Conservation (phyloP, 2,113 vertebrate genomes). For the Regulus satrapa region DNA sequence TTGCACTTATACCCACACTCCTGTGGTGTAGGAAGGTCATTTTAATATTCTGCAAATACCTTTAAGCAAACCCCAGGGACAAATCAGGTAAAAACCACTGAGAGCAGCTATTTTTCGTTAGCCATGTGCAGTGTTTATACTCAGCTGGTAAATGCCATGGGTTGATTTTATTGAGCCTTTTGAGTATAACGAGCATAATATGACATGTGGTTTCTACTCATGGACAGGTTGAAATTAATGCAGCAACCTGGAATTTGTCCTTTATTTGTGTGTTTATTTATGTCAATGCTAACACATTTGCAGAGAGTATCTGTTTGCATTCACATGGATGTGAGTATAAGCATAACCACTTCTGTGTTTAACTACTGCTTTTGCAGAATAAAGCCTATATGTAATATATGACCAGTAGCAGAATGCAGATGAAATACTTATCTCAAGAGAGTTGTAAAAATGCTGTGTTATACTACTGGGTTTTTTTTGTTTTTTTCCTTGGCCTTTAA, state of each 20-base stretch:
- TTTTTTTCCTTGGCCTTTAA: neutral
- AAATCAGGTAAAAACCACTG: neutral
- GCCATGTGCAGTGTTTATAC: neutral
- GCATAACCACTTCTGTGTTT: neutral
- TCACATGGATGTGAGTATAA: neutral
- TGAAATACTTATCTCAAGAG: neutral
- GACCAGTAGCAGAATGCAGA: neutral
- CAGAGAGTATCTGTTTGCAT: neutral
- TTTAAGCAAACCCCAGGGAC: constrained; percentile 1
- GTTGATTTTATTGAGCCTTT: neutral
- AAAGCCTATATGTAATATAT: neutral
- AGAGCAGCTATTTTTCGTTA: neutral
- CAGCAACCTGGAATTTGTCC: neutral
- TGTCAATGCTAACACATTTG: constrained; percentile 4
- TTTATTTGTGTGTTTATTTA: neutral
- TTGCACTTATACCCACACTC: constrained; percentile 19
- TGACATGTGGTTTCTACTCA: neutral
- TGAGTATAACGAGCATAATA: neutral
- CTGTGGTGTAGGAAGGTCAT: constrained; percentile 30
- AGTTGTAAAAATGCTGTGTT: neutral
- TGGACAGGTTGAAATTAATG: neutral
- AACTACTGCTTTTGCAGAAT: neutral
- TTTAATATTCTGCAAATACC: constrained; percentile 46
- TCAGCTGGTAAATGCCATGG: neutral
- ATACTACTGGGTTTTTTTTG: no score